A percentile compares a stretch with the other conserved stretches of the same genome.
These are phyloP conservation scores for Arnoldichthys spilopterus DNA, from an alignment of 2,797 vertebrate genomes.

Conservation along the genomic window DNA sequence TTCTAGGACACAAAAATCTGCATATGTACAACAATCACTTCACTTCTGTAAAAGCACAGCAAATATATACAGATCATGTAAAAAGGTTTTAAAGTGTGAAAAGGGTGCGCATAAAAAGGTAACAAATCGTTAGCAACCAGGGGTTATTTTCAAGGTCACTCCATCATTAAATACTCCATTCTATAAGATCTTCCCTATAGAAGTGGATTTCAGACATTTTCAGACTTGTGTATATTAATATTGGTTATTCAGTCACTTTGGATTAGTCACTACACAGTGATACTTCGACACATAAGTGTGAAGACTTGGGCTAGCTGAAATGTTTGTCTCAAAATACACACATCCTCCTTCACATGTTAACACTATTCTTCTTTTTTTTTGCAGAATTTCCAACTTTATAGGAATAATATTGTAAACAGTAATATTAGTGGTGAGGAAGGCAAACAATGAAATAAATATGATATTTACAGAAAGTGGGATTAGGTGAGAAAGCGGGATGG, in stretches of 20 bases:
- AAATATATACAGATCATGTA: constrained; percentile 62
- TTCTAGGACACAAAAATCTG: constrained; percentile 58
- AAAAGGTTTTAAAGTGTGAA: constrained; percentile 43
- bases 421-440: constrained; percentile 44
- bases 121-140: constrained; percentile 34
- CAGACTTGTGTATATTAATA: background rate
- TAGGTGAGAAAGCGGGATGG: constrained; percentile 43
- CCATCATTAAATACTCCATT: constrained; percentile 11
- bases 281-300: constrained; percentile 18
- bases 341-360: constrained; percentile 20
- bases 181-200: background rate
- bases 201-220: constrained; percentile 1
- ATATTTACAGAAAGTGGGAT: constrained; percentile 60
- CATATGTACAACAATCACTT: constrained; percentile 56
- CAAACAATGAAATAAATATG: constrained; percentile 56
- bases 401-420: constrained; percentile 56
- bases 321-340: constrained; percentile 2
- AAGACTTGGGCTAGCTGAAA: constrained; percentile 9
- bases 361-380: constrained; percentile 21
- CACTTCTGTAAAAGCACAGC: constrained; percentile 64
- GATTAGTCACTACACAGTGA: constrained; percentile 29
- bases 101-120: constrained; percentile 36
- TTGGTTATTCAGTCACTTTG: constrained; percentile 44
- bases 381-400: constrained; percentile 30
- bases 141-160: constrained; percentile 32